phyloP scores from a whole-genome alignment of 2,888 invertebrate species.

The Sarcophaga carnaria region DNA sequence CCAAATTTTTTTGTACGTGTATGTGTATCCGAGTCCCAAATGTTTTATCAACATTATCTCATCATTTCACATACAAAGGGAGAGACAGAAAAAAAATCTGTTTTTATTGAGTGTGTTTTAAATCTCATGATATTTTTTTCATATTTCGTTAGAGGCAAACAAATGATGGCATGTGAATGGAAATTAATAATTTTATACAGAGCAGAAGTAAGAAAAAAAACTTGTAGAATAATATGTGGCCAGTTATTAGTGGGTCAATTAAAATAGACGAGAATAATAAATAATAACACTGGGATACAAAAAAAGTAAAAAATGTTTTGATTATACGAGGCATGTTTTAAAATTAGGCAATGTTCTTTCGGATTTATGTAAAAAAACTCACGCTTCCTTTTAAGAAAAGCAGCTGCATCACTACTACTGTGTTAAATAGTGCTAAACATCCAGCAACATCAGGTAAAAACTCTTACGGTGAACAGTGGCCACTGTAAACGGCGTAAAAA shows the following conservation, averaged over 20 bases:
- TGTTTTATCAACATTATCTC: slow-evolving; percentile 29
- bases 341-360: too few species aligned
- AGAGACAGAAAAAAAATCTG: not conserved
- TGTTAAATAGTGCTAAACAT: too few species aligned
- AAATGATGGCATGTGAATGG: not conserved
- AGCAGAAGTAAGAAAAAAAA: not conserved
- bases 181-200: slow-evolving; percentile 8
- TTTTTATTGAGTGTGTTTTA: slow-evolving; percentile 35
- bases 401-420: too few species aligned
- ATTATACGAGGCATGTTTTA: not conserved
- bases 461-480: too few species aligned
- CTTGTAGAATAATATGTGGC: slow-evolving; percentile 16
- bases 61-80: not conserved
- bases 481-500: too few species aligned
- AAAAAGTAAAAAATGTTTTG: too few species aligned
- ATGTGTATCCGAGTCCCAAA: not conserved
- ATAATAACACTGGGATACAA: not conserved
- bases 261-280: slow-evolving; percentile 25
- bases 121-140: not conserved
- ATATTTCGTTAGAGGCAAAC: not conserved
- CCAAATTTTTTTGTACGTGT: too few species aligned
- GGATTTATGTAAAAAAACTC: too few species aligned
- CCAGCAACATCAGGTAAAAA: too few species aligned
- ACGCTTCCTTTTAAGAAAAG: too few species aligned
- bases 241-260: slow-evolving; percentile 44